Evolutionary conservation across 2,797 vertebrate genomes (phyloP), one percentile per base, ranked within the genome.

Genomic region (Sebastiscus albofasciatus): DNA sequence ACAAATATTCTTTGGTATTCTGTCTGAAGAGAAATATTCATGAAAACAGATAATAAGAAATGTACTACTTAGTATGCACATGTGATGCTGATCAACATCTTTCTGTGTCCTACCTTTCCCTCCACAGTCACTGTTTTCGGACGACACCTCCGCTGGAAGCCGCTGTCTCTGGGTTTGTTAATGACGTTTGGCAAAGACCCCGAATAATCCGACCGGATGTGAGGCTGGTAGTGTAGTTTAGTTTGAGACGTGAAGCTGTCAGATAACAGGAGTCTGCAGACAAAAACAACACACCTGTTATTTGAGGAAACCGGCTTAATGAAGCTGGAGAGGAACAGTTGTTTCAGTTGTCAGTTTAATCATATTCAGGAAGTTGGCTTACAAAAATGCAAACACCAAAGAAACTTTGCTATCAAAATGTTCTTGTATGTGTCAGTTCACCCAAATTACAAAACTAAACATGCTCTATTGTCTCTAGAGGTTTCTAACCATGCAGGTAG

Each of bases 241-340:
- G 88, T 90, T 72, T 93, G 88, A 70, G 93, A 91, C 54, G 64
- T 58, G 18, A 84, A 92, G 52, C 49, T 87, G 81, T 93, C 87
- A 56, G 84, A 86, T 54, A 94, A 66, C 33, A 74, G 70, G 42
- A 86, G 75, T 31, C 91, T 93, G 67, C 18, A 66, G 72, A 90
- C 34, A 84, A 67, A 80, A 67, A 75, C 33, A 79, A 67, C 31
- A 72, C 4, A 55, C 13, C 3, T 3, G 14, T 49, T 39, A n/a
- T 46, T 29, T 29, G 22, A 77, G 64, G 52, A 33, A 22, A 70
- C 33, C 58, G 29, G 22, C 52, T 42, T 62, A 34, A 46, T 59
- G 55, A 39, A 39, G 24, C 4, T 13, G 0, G n/a, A 39, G 31
- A 64, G 27, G 8, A 71, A 27, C 27, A 27, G 18, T 36, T 0